Evolutionary conservation across 2,888 invertebrate species (phyloP), one percentile per base, ranked within the genome.

Genomic region (Fabriciana adippe): DNA sequence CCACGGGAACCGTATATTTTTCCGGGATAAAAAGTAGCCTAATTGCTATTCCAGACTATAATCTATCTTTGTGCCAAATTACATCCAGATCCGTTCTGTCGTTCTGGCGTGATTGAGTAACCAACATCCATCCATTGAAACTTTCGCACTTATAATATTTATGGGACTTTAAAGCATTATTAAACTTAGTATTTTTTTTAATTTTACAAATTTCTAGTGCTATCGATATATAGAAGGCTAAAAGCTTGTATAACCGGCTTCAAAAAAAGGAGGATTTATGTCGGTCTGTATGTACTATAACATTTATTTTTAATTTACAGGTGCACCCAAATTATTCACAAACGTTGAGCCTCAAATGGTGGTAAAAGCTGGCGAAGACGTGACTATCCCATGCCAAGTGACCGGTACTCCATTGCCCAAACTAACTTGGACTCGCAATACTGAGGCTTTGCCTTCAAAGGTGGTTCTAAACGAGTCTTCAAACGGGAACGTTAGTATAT

Each of bases 371-470:
- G 85, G 86, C 3, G 68, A 83, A 59, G 84, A 87, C 18, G 72
- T 88, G 5, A 77, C 78, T 2, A 79, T 90, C 2, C 84, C 86
- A 0, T 90, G 90, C 72, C 74, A 81, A 48, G 78, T 84, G 0
- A 70, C 76, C 0, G 87, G 84, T 0, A 51, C 79, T 0, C 87
- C 89, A 0, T 71, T 76, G 0, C 81, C 88, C 0, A 72, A 76
- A 4, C 68, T 82, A 6, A 70, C 77, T 1, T 89, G 85, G 85
- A 83, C 84, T 0, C 81, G 77, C 76, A 89, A 90, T 74, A 79
- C 84, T 1, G 77, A 83, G 11, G 75, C 79, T 0, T 59, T 88
- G 3, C 67, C 26, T 4, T 31, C 50, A 3, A 14, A 61, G 4
- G 18, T 51, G 0, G 59, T 70, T 4, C 72, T 79, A 16, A 74